Evolutionary conservation across 2,797 vertebrate genomes (phyloP).

Genomic region (Chanos chanos): DNA sequence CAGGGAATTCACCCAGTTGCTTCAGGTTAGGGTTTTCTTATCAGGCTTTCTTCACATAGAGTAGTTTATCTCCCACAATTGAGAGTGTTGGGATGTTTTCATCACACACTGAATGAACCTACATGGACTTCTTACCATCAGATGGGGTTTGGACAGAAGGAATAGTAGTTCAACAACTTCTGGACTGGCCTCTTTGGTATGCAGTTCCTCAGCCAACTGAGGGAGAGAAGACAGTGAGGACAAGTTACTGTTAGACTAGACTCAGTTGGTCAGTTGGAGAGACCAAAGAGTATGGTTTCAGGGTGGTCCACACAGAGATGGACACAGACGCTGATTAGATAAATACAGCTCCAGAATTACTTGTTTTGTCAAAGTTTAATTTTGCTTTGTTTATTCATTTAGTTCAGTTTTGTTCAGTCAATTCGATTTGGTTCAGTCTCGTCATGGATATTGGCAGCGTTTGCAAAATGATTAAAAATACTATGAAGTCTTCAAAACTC

Average conservation of each 20-base stretch:
- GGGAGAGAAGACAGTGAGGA: not conserved
- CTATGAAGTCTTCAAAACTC: constrained; percentile 6
- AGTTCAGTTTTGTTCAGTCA: constrained; percentile 11
- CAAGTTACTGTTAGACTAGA: too few species aligned
- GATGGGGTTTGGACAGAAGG: constrained; percentile 22
- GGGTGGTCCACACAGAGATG: too few species aligned
- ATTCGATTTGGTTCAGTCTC: not conserved
- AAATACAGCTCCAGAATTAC: too few species aligned
- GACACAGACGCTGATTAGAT: too few species aligned
- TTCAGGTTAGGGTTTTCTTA: not conserved
- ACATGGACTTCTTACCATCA: constrained; percentile 30
- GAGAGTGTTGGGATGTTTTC: too few species aligned
- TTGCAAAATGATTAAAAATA: constrained; percentile 33
- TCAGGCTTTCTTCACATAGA: not conserved
- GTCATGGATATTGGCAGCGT: constrained; percentile 6
- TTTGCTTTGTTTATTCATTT: not conserved
- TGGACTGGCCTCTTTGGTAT: not conserved
- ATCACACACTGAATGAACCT: not conserved
- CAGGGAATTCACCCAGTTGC: constrained; percentile 3
- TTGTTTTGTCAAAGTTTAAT: too few species aligned
- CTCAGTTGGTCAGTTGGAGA: too few species aligned
- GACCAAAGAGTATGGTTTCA: too few species aligned
- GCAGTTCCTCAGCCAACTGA: constrained; percentile 29
- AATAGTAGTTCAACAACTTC: constrained; percentile 26
- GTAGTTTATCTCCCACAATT: too few species aligned